A percentile compares a stretch with the other conserved stretches of the same genome.
Evolutionary conservation across 2,113 vertebrate genomes (phyloP).

Genomic region (Delphinapterus leucas): DNA sequence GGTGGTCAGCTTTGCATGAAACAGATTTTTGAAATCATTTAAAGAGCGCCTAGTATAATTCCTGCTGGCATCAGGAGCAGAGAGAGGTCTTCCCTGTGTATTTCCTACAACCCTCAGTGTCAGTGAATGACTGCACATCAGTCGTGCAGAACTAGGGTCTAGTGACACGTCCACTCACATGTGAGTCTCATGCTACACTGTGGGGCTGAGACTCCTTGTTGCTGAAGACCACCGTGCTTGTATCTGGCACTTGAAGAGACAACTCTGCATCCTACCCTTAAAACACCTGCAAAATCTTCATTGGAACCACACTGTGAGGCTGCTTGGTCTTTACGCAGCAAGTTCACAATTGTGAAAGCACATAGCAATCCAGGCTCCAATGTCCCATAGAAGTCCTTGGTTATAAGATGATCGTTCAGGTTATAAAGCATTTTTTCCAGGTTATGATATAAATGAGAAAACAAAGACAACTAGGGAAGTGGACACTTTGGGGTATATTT

Average conservation of each 20-base stretch:
- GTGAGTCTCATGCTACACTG: too few species aligned
- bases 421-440: too few species aligned
- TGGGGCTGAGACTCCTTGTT: neutral
- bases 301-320: neutral
- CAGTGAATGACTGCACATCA: fast-evolving
- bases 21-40: neutral
- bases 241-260: neutral
- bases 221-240: fast-evolving
- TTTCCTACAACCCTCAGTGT: neutral
- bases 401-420: neutral
- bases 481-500: neutral
- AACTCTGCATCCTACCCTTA: fast-evolving
- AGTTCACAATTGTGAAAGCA: neutral
- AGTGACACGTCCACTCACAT: neutral
- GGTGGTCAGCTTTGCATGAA: neutral
- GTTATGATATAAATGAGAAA: neutral
- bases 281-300: neutral
- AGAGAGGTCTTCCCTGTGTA: fast-evolving
- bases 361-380: fast-evolving
- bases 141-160: neutral
- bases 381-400: fast-evolving
- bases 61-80: neutral
- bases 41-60: neutral
- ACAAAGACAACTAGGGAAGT: neutral
- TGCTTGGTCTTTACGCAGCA: neutral